Percentiles rank a stretch among this genome's conserved stretches.
Conservation (phyloP, 2,113 vertebrate genomes). For the Podarcis raffonei region DNA sequence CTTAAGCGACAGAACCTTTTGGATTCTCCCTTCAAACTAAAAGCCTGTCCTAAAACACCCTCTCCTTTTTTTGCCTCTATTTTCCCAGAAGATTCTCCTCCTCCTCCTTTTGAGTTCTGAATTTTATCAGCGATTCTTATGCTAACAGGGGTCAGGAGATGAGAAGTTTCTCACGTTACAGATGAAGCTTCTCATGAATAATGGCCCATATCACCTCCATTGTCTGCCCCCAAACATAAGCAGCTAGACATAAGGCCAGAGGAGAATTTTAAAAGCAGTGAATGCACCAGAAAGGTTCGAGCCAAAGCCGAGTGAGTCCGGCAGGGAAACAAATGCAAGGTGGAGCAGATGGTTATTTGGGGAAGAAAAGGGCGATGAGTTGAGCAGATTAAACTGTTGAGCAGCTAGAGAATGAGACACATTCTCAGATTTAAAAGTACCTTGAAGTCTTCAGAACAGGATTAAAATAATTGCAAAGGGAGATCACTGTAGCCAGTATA, state of each 20-base stretch:
- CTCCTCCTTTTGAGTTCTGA: constrained; percentile 70
- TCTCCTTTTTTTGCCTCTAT: constrained; percentile 47
- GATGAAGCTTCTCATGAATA: constrained; percentile 84
- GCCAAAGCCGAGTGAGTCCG: constrained; percentile 54
- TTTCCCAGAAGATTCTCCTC: constrained; percentile 75
- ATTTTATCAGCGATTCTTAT: constrained; percentile 90
- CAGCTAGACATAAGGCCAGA: constrained; percentile 81
- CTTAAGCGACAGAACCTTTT: constrained; percentile 45
- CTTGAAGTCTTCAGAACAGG: constrained; percentile 59
- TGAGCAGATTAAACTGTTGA: constrained; percentile 54
- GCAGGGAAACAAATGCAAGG: constrained; percentile 64
- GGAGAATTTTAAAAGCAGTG: constrained; percentile 84
- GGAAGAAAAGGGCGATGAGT: constrained; percentile 27
- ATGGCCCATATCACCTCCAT: constrained; percentile 82
- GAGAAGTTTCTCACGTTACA: constrained; percentile 94
- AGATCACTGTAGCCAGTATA: constrained; percentile 63
- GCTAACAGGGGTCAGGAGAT: constrained; percentile 93
- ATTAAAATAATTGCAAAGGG: constrained; percentile 52
- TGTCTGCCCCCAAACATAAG: constrained; percentile 82
- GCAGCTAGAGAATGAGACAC: constrained; percentile 51
- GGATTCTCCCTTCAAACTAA: constrained; percentile 49
- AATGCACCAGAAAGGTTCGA: constrained; percentile 78
- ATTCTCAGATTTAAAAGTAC: constrained; percentile 52
- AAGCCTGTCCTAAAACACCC: constrained; percentile 58
- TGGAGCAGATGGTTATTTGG: constrained; percentile 68